Conservation (phyloP, 1,140 invertebrate genomes). For the Vanessa atalanta region DNA sequence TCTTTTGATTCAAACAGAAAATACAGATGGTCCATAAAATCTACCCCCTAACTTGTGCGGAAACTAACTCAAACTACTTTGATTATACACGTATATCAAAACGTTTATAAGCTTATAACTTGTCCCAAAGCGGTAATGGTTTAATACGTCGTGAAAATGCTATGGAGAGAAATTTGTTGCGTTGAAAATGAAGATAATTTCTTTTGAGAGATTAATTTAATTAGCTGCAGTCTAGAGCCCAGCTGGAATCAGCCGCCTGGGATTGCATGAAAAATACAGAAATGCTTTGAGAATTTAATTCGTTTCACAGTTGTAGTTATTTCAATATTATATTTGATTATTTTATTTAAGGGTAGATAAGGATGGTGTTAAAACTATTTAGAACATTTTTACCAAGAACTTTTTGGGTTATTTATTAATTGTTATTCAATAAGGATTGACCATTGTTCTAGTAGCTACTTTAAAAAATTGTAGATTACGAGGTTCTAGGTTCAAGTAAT, state of each 20-base stretch:
- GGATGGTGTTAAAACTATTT: background rate
- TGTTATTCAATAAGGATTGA: background rate
- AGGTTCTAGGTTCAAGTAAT: no score
- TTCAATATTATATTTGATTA: background rate
- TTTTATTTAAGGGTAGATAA: background rate
- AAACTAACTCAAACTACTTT: no score
- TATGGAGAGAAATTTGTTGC: constrained; percentile 18
- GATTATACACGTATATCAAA: no score
- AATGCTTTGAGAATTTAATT: constrained; percentile 4
- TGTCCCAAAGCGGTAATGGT: background rate
- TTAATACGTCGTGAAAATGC: constrained; percentile 4
- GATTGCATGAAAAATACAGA: background rate
- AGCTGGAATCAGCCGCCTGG: background rate
- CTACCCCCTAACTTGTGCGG: no score
- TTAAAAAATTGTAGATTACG: no score
- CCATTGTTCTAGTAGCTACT: no score
- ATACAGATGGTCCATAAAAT: no score
- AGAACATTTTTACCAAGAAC: background rate
- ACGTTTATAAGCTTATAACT: background rate
- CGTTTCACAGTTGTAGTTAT: background rate
- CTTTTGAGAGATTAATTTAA: constrained; percentile 25
- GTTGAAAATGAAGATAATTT: constrained; percentile 22
- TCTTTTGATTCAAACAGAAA: no score
- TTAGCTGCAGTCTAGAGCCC: constrained; percentile 11
- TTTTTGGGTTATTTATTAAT: background rate